Percentiles rank a stretch among this genome's conserved stretches.
phyloP scores from a whole-genome alignment of 2,888 invertebrate genomes.

The Torymus texanus region DNA sequence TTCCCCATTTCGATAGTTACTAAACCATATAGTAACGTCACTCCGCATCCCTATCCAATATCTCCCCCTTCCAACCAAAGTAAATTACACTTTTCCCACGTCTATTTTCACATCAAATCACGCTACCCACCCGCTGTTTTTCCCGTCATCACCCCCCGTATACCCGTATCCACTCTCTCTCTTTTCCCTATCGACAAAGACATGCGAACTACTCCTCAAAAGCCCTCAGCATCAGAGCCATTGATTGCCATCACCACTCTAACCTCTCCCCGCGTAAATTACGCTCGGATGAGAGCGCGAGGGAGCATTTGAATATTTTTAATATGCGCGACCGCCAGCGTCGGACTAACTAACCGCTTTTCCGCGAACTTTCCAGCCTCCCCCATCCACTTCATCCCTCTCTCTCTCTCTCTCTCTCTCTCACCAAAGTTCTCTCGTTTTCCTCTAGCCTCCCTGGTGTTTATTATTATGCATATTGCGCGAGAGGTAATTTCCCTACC shows the following conservation, averaged over 20 bases:
- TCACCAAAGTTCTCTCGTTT: slow-evolving; percentile 52
- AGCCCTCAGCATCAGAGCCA: neutral
- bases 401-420: no score
- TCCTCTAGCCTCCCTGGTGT: slow-evolving; percentile 4
- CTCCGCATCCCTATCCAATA: no score
- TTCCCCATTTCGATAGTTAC: no score
- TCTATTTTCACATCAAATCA: no score
- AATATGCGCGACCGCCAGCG: slow-evolving; percentile 69
- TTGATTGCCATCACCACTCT: slow-evolving; percentile 51
- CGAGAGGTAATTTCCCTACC: slow-evolving; percentile 13
- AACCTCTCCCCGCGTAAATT: slow-evolving; percentile 34
- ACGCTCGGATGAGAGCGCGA: neutral
- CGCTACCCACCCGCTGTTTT: no score
- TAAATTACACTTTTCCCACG: no score
- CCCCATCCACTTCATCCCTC: neutral
- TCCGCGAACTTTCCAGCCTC: slow-evolving; percentile 32
- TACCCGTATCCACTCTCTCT: no score
- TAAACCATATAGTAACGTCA: no score
- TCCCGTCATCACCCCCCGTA: no score
- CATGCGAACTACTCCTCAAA: no score
- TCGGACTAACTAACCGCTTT: slow-evolving; percentile 67
- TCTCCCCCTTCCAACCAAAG: no score
- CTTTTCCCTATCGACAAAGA: no score
- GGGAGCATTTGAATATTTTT: slow-evolving; percentile 71
- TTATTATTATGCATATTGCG: slow-evolving; percentile 17